Evolutionary conservation across 2,888 invertebrate species (phyloP), one percentile per base, ranked within the genome.

Genomic region (Calameuta filiformis): DNA sequence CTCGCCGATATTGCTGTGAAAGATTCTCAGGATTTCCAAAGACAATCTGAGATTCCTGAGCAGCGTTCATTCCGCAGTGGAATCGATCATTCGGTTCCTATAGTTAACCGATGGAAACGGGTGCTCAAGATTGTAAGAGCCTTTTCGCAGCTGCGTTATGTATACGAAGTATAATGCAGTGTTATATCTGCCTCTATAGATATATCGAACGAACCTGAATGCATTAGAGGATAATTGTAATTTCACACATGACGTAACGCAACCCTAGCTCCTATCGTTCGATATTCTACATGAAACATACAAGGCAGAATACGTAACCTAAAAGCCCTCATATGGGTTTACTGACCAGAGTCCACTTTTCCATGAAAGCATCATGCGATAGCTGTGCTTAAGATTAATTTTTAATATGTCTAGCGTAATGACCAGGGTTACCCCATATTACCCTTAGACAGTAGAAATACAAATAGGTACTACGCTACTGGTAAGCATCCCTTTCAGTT

Each of bases 181-280:
- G 71, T 71, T 71, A 71, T 71, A 71, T 56, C 56, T 56, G 9
- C 15, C 56, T 23, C 56, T 23, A 34, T 12, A 33, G 2, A 71
- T 71, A 71, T 9, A 71, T 35, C 35, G 74, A 34, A 30, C 33
- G 34, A 30, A 74, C 34, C 35, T n/a, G 74, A 74, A 74, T 35
- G 34, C 68, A 75, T 77, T 69, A 69, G 78, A 80, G 85, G 85
- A 84, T 86, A 87, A 89, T 88, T 84, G 89, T 89, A 89, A 89
- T 89, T 89, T 89, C 89, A 89, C 89, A 87, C 89, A 89, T 88
- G 89, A 88, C 83, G 84, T 87, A 83, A 86, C 85, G 83, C 82
- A 77, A 79, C 79, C 81, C 80, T 68, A 73, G 31, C 76, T 79
- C 76, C 77, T 76, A 76, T 23, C 56, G 56, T 56, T 56, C 56